Base-by-base conservation (phyloP, 2,888 invertebrate genomes). In the Platycheirus rosarum region DNA sequence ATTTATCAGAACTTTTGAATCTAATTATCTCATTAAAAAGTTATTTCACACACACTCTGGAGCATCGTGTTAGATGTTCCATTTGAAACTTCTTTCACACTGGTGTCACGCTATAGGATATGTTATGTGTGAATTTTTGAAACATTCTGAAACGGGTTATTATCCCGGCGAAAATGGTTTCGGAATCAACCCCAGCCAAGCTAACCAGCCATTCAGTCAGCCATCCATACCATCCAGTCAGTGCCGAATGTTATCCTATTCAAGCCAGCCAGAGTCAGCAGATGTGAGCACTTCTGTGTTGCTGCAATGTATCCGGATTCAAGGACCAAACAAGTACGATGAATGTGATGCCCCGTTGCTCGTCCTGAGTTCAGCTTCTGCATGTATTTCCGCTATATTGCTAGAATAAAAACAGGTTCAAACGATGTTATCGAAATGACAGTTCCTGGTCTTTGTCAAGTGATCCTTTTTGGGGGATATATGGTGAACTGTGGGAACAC, bases 11-110 rank as follows among this genome's bases (percentile, higher is more conserved):
- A 80, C 65, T 80, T 80, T 66, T 53, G 66, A 76, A 80, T 80
- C 80, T 76, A 80, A 87, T 88, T 88, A 88, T 88, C 88, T 88
- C 88, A 88, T 88, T 88, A 88, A 88, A 88, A 88, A 88, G 87
- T 88, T 88, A 88, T 88, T 88, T 88, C 87, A 86, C 87, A 86
- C 86, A 75, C 70, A 70, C 57, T 23, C 51, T 51, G 14, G n/a
- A 18, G 55, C 23, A 51, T 32, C 62, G 51, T 62, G 49, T 70
- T 62, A 42, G 70, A 51, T 62, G 32, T 49, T 29, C 40, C 48
- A 42, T 71, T 53, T 37, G 51, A 18, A 76, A 71, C 35, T 76
- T 74, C 69, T 40, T 74, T 68, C 70, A 66, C 60, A 48, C 71
- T 62, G 51, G 46, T 74, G 69, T 79, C 74, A 75, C 42, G 53